Conservation (phyloP, 1,140 invertebrate genomes). For the Battus philenor region DNA sequence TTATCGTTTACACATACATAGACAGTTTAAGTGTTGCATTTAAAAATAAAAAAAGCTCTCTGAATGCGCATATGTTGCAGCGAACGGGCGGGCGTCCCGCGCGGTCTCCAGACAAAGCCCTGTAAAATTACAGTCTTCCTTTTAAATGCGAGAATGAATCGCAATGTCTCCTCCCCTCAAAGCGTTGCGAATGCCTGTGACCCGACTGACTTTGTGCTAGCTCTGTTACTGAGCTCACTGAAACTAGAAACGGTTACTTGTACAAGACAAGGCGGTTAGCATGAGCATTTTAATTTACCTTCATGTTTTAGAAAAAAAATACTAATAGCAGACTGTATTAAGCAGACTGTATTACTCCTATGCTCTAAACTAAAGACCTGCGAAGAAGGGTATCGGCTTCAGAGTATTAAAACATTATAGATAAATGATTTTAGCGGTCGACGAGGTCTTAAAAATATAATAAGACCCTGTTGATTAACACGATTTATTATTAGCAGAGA, state of each 20-base stretch:
- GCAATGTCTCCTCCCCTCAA: slow-evolving; percentile 67
- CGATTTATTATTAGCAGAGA: too few relatives aligned
- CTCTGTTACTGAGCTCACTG: slow-evolving; percentile 24
- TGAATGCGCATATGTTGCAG: slow-evolving; percentile 68
- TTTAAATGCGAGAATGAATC: slow-evolving; percentile 73
- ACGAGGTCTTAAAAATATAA: too few relatives aligned
- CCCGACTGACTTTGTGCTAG: slow-evolving; percentile 20
- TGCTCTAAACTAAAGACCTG: too few relatives aligned
- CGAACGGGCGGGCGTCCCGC: slow-evolving; percentile 38
- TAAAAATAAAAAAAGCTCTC: slow-evolving; percentile 63
- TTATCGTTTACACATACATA: slow-evolving; percentile 9
- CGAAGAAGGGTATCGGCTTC: too few relatives aligned
- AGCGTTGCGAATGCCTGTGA: slow-evolving; percentile 51
- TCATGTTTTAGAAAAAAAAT: too few relatives aligned
- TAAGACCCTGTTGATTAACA: too few relatives aligned
- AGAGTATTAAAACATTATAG: too few relatives aligned
- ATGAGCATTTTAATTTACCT: too few relatives aligned
- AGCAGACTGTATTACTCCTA: too few relatives aligned
- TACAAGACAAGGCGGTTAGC: slow-evolving; percentile 4
- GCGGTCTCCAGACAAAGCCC: slow-evolving; percentile 58
- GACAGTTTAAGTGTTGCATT: slow-evolving; percentile 55
- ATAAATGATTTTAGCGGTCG: too few relatives aligned
- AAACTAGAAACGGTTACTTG: neutral
- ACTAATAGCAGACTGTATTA: too few relatives aligned
- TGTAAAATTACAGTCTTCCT: slow-evolving; percentile 69